phyloP scores from a whole-genome alignment of 2,113 vertebrate species.

The Falco punctatus region DNA sequence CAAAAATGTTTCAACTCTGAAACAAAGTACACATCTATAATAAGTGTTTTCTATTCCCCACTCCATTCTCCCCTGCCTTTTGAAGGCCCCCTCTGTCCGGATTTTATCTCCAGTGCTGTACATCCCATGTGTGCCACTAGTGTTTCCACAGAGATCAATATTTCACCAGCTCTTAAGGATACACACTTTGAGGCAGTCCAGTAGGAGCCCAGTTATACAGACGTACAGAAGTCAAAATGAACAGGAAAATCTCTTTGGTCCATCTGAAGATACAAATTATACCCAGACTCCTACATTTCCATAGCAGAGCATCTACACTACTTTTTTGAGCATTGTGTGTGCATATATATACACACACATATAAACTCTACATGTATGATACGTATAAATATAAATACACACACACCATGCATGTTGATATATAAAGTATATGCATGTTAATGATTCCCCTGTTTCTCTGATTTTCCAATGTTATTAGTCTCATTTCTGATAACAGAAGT shows the following conservation, averaged over 20 bases:
- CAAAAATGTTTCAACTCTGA: neutral
- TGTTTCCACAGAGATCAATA: neutral
- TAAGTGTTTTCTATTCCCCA: neutral
- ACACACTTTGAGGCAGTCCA: neutral
- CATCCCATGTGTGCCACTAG: neutral
- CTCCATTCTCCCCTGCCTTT: neutral
- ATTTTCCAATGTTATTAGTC: neutral
- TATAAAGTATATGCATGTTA: neutral
- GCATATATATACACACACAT: neutral
- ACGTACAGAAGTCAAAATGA: neutral
- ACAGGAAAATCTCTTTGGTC: neutral
- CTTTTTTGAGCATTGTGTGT: neutral
- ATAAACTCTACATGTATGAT: neutral
- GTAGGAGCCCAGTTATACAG: neutral
- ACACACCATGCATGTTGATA: rapidly evolving
- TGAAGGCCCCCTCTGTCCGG: neutral
- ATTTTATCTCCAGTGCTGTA: neutral
- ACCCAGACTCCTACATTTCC: neutral
- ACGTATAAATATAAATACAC: neutral
- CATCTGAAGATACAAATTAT: neutral
- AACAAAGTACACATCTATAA: neutral
- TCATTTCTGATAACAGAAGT: neutral
- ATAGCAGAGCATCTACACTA: neutral
- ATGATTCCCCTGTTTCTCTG: neutral
- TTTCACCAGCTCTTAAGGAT: neutral